Percentiles rank a stretch among this genome's conserved stretches.
phyloP scores from a whole-genome alignment of 1,140 invertebrate genomes.

The Drosophila eugracilis region DNA sequence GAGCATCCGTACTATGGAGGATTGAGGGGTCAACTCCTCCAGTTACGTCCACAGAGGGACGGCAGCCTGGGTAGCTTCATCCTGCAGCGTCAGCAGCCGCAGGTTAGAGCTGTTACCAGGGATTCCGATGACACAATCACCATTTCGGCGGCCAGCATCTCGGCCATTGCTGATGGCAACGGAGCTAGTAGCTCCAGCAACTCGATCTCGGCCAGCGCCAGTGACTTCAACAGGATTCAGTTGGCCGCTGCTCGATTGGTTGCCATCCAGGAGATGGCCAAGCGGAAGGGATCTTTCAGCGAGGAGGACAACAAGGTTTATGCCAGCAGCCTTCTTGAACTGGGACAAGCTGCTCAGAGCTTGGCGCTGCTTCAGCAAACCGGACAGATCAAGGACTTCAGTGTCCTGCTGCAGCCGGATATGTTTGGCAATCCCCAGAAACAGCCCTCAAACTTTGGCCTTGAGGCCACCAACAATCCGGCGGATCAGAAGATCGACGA shows the following conservation, averaged over 20 bases:
- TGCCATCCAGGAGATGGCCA: conserved; percentile 85
- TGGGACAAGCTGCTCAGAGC: conserved; percentile 85
- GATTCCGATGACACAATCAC: conserved; percentile 69
- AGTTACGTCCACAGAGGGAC: conserved; percentile 61
- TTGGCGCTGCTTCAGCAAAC: conserved; percentile 84
- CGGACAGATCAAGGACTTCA: conserved; percentile 81
- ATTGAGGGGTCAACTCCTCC: conserved; percentile 85
- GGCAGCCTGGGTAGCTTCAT: conserved; percentile 55
- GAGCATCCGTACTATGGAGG: conserved; percentile 88
- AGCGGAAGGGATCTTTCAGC: conserved; percentile 85
- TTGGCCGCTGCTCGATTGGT: conserved; percentile 85
- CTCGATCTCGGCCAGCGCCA: conserved; percentile 66
- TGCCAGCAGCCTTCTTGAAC: conserved; percentile 83
- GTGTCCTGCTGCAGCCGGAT: conserved; percentile 74
- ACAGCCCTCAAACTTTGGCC: conserved; percentile 66
- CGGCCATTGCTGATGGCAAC: conserved; percentile 73
- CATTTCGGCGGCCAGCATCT: conserved; percentile 64
- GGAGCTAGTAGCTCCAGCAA: conserved; percentile 41
- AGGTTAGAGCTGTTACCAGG: conserved; percentile 35
- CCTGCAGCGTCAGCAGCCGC: conserved; percentile 48
- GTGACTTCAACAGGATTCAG: conserved; percentile 85
- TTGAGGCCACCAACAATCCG: conserved; percentile 61
- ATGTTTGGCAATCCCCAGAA: conserved; percentile 52
- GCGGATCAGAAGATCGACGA: conserved; percentile 69
- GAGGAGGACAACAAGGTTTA: conserved; percentile 85